A percentile compares a stretch with the other conserved stretches of the same genome.
Evolutionary conservation across 1,140 invertebrate genomes (phyloP).

Genomic region (Anoplophora glabripennis): DNA sequence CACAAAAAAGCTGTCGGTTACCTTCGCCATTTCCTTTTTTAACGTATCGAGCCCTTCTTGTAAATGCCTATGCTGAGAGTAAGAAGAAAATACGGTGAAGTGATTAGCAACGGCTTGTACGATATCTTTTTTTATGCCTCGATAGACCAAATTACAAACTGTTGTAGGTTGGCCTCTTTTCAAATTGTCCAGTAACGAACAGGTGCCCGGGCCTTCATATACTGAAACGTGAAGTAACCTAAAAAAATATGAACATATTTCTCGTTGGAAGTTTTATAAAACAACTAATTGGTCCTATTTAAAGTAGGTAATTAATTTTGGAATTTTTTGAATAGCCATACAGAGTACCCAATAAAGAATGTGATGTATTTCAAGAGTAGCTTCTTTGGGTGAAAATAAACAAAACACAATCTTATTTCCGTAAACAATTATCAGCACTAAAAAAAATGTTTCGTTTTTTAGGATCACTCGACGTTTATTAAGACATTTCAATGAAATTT

Average conservation of each 20-base stretch:
- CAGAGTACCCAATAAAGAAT: too few species aligned
- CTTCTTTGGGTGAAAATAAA: too few species aligned
- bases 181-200: conserved; percentile 59
- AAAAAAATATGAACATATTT: conserved; percentile 38
- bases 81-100: conserved; percentile 32
- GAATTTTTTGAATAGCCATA: too few species aligned
- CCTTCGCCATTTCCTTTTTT: conserved; percentile 28
- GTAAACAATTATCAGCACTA: too few species aligned
- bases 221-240: conserved; percentile 61
- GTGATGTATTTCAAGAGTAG: too few species aligned
- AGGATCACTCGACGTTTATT: too few species aligned
- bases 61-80: conserved; percentile 35
- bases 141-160: conserved; percentile 57
- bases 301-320: too few species aligned
- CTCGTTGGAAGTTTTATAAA: conserved; percentile 47
- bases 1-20: conserved; percentile 15
- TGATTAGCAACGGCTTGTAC: conserved; percentile 36
- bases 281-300: too few species aligned
- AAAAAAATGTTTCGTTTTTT: too few species aligned
- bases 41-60: conserved; percentile 30
- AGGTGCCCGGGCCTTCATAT: conserved; percentile 58
- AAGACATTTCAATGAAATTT: too few species aligned
- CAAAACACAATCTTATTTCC: too few species aligned
- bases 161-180: conserved; percentile 57
- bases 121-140: conserved; percentile 22